phyloP scores from a whole-genome alignment of 2,797 vertebrate species.

The Cirrhinus mrigala region DNA sequence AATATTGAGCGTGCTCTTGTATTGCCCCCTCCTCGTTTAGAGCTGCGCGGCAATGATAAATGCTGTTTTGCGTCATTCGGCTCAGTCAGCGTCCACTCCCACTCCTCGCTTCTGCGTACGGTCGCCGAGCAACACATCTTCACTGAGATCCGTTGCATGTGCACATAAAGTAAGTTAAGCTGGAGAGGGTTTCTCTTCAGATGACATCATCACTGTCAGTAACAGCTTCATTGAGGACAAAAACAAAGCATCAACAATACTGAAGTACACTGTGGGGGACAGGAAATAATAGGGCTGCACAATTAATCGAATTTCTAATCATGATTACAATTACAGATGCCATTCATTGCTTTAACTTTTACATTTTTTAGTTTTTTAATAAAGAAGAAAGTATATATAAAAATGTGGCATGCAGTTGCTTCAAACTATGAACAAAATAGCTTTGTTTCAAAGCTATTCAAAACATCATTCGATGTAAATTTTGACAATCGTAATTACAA shows the following conservation, averaged over 20 bases:
- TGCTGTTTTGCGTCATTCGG: conserved; percentile 49
- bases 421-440: too few relatives aligned
- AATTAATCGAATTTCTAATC: too few relatives aligned
- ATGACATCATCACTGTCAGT: conserved; percentile 3
- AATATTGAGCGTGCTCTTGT: conserved; percentile 24
- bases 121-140: conserved; percentile 64
- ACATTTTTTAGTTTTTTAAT: too few relatives aligned
- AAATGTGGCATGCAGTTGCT: too few relatives aligned
- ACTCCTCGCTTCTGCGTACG: conserved; percentile 26
- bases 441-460: too few relatives aligned
- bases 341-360: too few relatives aligned
- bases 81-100: conserved; percentile 37
- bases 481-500: too few relatives aligned
- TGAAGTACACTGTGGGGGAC: background rate
- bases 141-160: conserved; percentile 42
- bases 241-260: conserved; percentile 1
- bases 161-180: conserved; percentile 39
- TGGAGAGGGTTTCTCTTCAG: conserved; percentile 28
- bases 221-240: background rate
- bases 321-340: too few relatives aligned
- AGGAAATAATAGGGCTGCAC: background rate
- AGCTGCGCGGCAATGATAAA: conserved; percentile 36
- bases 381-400: too few relatives aligned
- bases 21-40: conserved; percentile 23
- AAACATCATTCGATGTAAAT: too few relatives aligned